These are phyloP conservation scores for Malthinus seriepunctatus DNA, from an alignment of 2,888 invertebrate species.

Conservation along the genomic window DNA sequence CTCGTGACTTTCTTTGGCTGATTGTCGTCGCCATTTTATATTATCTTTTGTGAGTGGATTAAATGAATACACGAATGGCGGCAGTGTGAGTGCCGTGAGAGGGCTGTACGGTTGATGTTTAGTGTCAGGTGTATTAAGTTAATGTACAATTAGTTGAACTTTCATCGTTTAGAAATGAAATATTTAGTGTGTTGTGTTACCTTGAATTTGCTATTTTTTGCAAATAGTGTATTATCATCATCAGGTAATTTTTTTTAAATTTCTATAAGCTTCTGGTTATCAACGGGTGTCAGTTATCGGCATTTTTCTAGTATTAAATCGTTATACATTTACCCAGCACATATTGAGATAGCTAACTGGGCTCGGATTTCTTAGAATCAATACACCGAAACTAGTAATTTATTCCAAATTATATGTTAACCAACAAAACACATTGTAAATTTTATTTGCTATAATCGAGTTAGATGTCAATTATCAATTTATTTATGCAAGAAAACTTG, in stretches of 20 bases:
- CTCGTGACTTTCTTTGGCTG: slow-evolving; percentile 49
- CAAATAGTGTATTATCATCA: slow-evolving; percentile 41
- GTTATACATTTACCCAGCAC: neutral
- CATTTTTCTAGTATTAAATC: neutral
- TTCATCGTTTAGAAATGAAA: slow-evolving; percentile 44
- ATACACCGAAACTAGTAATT: neutral
- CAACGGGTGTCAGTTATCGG: slow-evolving; percentile 21
- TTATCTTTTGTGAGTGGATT: slow-evolving; percentile 42
- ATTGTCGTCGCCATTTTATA: slow-evolving; percentile 49
- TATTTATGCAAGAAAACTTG: too few relatives aligned
- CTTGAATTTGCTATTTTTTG: slow-evolving; percentile 45
- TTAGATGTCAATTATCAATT: too few relatives aligned
- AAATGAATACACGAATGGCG: slow-evolving; percentile 40
- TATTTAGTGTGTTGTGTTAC: slow-evolving; percentile 47
- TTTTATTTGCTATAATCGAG: too few relatives aligned
- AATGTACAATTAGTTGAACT: slow-evolving; percentile 33
- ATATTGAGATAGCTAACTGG: neutral
- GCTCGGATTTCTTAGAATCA: slow-evolving; percentile 4
- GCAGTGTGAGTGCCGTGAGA: slow-evolving; percentile 42
- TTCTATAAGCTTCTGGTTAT: neutral
- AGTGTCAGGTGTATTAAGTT: slow-evolving; percentile 29
- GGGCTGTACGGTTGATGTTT: slow-evolving; percentile 33
- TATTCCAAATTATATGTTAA: too few relatives aligned
- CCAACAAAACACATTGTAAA: too few relatives aligned
- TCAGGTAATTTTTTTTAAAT: slow-evolving; percentile 35